Percentiles rank a stretch among this genome's conserved stretches.
Conservation (phyloP, 2,113 vertebrate species). For the Albula goreensis region DNA sequence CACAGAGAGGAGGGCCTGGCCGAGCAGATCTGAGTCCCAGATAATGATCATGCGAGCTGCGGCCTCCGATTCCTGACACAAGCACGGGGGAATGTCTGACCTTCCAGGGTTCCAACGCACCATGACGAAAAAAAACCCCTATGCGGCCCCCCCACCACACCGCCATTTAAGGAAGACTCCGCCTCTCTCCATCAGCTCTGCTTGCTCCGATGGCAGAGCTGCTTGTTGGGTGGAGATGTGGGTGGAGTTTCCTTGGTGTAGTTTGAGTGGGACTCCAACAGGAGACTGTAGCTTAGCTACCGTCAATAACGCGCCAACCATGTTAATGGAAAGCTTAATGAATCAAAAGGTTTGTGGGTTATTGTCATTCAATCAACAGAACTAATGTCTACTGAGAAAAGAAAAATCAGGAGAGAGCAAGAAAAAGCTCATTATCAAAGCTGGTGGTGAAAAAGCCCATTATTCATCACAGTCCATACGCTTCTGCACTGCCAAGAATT, state of each 20-base stretch:
- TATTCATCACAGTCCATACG: neutral
- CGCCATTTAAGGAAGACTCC: no score
- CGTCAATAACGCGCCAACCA: neutral
- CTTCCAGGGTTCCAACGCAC: neutral
- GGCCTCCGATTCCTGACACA: neutral
- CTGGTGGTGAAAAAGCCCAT: neutral
- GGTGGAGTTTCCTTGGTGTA: no score
- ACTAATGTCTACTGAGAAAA: neutral
- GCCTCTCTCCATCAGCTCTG: neutral
- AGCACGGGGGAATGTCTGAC: neutral
- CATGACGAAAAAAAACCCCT: no score
- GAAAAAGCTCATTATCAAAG: neutral
- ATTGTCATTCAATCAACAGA: neutral
- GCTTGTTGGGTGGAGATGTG: no score
- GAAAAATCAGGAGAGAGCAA: no score
- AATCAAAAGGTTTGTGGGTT: neutral
- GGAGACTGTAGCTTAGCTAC: neutral
- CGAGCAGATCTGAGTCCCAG: neutral
- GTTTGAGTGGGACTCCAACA: neutral
- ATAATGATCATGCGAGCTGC: neutral
- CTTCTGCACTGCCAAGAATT: neutral
- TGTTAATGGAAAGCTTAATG: neutral
- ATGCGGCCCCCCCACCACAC: no score
- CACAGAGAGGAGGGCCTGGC: neutral
- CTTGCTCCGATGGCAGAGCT: neutral